Evolutionary conservation across 2,113 vertebrate genomes (phyloP).

Genomic region (Scolopax mira): DNA sequence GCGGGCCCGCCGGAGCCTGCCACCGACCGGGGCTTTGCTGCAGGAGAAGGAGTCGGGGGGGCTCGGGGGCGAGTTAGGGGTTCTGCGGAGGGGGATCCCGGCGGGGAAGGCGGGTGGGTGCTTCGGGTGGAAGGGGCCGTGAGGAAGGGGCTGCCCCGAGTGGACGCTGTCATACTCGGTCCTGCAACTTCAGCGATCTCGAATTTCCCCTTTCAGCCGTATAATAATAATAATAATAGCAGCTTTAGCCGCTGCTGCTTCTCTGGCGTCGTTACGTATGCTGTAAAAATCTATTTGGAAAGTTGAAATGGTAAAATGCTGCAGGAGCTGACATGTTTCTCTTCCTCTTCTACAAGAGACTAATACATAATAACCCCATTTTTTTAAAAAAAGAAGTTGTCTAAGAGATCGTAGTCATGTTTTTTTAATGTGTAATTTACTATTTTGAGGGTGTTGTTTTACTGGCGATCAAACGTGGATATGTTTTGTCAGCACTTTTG

Average conservation of each 20-base stretch:
- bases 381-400: not conserved
- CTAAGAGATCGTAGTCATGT: rapidly evolving
- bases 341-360: not conserved
- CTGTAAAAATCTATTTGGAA: not conserved
- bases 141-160: not conserved
- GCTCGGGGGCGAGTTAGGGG: not conserved
- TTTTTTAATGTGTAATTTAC: not conserved
- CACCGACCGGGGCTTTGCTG: not conserved
- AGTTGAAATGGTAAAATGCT: not conserved
- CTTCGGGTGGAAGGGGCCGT: rapidly evolving
- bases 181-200: not conserved
- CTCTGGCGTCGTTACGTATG: not conserved
- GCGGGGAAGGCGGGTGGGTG: not conserved
- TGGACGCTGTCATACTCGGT: not conserved
- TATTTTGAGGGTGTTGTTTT: not conserved
- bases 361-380: rapidly evolving
- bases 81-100: not conserved
- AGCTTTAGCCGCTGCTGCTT: not conserved
- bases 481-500: not conserved
- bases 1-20: not conserved
- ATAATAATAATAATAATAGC: rapidly evolving
- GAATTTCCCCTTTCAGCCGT: rapidly evolving
- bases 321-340: not conserved
- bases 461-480: not conserved
- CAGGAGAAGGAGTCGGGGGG: not conserved